These are phyloP conservation scores for Stenopsyche tienmushanensis DNA, from an alignment of 1,140 invertebrate species.

Conservation along the genomic window DNA sequence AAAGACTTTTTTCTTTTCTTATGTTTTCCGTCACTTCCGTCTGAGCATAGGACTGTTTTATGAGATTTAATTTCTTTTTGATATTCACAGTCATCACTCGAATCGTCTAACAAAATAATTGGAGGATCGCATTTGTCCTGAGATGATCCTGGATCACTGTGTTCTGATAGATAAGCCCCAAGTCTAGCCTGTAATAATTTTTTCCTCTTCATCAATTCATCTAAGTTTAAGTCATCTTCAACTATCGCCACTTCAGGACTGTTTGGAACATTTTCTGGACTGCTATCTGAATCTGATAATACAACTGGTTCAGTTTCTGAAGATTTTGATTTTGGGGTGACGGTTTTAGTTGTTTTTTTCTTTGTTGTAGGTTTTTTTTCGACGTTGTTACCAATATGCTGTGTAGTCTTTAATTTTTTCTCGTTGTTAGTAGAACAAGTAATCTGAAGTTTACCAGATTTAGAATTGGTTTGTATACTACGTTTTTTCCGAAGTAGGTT, in stretches of 20 bases:
- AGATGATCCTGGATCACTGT: conserved; percentile 45
- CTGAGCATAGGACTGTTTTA: conserved; percentile 43
- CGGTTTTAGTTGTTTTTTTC: conserved; percentile 47
- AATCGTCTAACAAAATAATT: conserved; percentile 51
- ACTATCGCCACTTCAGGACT: conserved; percentile 75
- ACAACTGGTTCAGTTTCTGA: conserved; percentile 61
- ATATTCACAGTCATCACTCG: conserved; percentile 25
- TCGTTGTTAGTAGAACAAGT: too few relatives aligned
- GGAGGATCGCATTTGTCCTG: conserved; percentile 45
- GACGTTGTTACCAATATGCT: conserved; percentile 28
- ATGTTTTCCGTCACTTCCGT: conserved; percentile 44
- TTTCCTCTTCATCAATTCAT: conserved; percentile 87
- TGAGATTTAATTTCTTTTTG: conserved; percentile 19
- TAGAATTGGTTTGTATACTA: conserved; percentile 40
- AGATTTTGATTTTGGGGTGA: conserved; percentile 34
- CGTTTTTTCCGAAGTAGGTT: conserved; percentile 39
- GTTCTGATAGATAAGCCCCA: conserved; percentile 59
- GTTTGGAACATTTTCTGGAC: conserved; percentile 67
- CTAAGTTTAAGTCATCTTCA: conserved; percentile 83
- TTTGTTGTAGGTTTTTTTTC: conserved; percentile 45
- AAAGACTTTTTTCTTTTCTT: conserved; percentile 38
- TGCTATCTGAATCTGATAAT: conserved; percentile 69
- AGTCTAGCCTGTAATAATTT: conserved; percentile 66
- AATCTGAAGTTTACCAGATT: conserved; percentile 17
- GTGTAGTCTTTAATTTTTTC: too few relatives aligned